Conservation (phyloP, 1,140 invertebrate genomes). For the Drosophila arizonae region DNA sequence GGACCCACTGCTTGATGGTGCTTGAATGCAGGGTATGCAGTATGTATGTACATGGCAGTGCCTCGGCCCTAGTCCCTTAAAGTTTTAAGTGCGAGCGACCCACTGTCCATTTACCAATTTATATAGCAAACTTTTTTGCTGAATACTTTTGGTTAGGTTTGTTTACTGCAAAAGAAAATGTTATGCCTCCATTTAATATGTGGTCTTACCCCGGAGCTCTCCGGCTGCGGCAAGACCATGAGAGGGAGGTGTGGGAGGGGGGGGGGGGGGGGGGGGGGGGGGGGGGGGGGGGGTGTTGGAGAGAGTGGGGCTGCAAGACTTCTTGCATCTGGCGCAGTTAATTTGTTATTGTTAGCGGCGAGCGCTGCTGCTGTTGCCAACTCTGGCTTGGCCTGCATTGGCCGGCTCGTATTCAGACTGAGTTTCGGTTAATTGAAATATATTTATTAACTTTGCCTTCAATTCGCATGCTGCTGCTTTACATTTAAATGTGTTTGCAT, state of each 20-base stretch:
- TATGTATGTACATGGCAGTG: constrained; percentile 13
- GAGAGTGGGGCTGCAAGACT: constrained; percentile 11
- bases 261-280: neutral
- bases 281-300: neutral
- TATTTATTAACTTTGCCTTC: constrained; percentile 66
- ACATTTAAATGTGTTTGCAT: constrained; percentile 33
- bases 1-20: too few species aligned
- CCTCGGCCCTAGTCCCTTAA: constrained; percentile 14
- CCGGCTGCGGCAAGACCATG: too few species aligned
- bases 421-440: constrained; percentile 66
- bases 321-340: constrained; percentile 52
- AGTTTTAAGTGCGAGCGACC: constrained; percentile 54
- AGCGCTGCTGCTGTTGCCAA: constrained; percentile 8
- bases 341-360: constrained; percentile 73
- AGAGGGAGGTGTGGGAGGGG: neutral
- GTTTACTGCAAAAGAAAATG: constrained; percentile 45
- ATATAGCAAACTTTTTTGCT: constrained; percentile 44
- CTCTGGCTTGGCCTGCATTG: neutral
- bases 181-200: constrained; percentile 66
- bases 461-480: constrained; percentile 60
- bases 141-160: constrained; percentile 62
- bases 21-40: neutral
- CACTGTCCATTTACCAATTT: constrained; percentile 61
- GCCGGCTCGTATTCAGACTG: neutral
- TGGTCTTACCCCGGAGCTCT: constrained; percentile 26